Percentiles rank a stretch among this genome's conserved stretches.
Evolutionary conservation across 2,888 invertebrate genomes (phyloP).

Genomic region (Endotricha flammealis): DNA sequence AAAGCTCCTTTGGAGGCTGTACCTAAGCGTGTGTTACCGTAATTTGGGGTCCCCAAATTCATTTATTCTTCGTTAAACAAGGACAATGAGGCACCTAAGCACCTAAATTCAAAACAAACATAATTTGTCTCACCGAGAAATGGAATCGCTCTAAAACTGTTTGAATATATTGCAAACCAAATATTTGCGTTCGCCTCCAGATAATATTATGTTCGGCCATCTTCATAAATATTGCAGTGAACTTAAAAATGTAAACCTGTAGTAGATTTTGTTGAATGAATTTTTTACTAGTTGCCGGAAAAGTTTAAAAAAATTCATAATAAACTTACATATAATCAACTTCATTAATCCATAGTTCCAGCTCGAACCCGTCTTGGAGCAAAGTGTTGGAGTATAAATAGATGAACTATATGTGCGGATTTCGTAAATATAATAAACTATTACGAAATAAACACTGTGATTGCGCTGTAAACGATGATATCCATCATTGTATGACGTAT

Average conservation of each 20-base stretch:
- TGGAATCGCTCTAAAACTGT: slow-evolving; percentile 2
- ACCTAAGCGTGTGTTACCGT: not conserved
- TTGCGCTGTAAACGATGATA: too few species aligned
- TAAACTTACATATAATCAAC: too few species aligned
- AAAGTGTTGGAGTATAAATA: too few species aligned
- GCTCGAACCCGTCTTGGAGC: too few species aligned
- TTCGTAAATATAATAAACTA: too few species aligned
- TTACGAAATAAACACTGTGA: too few species aligned
- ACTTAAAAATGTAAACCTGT: not conserved
- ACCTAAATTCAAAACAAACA: slow-evolving; percentile 4
- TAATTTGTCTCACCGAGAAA: slow-evolving; percentile 7
- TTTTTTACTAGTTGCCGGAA: not conserved
- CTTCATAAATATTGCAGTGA: slow-evolving; percentile 1
- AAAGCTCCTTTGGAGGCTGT: not conserved
- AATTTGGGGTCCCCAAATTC: slow-evolving; percentile 7
- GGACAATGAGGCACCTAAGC: slow-evolving; percentile 2
- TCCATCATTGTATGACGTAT: not conserved
- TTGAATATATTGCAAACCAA: slow-evolving; percentile 6
- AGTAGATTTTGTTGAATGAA: slow-evolving; percentile 1
- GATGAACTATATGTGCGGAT: too few species aligned
- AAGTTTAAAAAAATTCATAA: too few species aligned
- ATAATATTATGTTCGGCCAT: slow-evolving; percentile 5
- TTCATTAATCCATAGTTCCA: too few species aligned
- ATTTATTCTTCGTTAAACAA: slow-evolving; percentile 9
- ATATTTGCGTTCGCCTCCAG: not conserved